Percentiles rank a stretch among this genome's conserved stretches.
These are phyloP conservation scores for Shargacucullia verbasci DNA, from an alignment of 2,888 invertebrate species.

Conservation along the genomic window DNA sequence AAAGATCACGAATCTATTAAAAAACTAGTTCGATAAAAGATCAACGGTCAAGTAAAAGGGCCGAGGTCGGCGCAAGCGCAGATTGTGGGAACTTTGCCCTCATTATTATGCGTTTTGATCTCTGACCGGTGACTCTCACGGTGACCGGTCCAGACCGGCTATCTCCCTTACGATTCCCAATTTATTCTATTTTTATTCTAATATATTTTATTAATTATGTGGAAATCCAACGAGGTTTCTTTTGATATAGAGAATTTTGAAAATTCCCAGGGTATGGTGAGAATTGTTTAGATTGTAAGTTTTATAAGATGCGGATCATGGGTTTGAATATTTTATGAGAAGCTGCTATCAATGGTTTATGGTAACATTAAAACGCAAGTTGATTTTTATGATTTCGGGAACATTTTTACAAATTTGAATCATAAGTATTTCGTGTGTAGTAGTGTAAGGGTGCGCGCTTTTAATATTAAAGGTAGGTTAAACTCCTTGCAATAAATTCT, in stretches of 20 bases:
- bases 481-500: too few species aligned
- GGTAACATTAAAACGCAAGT: slow-evolving; percentile 8
- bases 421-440: too few species aligned
- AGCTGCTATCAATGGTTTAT: background rate
- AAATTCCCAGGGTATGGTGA: slow-evolving; percentile 62
- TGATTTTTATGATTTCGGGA: slow-evolving; percentile 1
- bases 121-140: slow-evolving; percentile 77
- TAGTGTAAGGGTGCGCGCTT: too few species aligned
- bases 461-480: too few species aligned
- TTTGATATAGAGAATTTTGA: slow-evolving; percentile 53
- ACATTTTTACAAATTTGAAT: background rate
- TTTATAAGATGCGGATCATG: slow-evolving; percentile 31
- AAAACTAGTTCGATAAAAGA: slow-evolving; percentile 67
- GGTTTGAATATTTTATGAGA: slow-evolving; percentile 26
- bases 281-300: slow-evolving; percentile 40
- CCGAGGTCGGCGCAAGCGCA: slow-evolving; percentile 71
- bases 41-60: slow-evolving; percentile 81
- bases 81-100: slow-evolving; percentile 74
- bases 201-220: slow-evolving; percentile 66
- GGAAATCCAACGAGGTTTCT: slow-evolving; percentile 65
- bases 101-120: slow-evolving; percentile 67
- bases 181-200: slow-evolving; percentile 75
- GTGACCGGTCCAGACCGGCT: slow-evolving; percentile 72
- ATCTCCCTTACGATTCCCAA: slow-evolving; percentile 69
- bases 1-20: slow-evolving; percentile 39